These are phyloP conservation scores for Panopea generosa DNA, from an alignment of 2,888 invertebrate species.

Conservation along the genomic window DNA sequence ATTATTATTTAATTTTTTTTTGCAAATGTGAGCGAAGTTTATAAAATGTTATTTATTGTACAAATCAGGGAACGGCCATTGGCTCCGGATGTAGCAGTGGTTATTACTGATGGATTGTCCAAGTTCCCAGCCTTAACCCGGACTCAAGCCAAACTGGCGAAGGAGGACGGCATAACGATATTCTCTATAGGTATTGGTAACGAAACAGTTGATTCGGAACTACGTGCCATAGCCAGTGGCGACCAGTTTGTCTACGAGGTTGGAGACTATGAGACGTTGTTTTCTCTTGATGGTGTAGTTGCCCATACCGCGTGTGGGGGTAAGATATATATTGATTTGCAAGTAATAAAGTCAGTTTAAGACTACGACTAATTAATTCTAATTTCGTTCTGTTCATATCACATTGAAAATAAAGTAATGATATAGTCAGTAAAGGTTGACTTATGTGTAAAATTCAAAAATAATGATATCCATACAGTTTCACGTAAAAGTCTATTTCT, in stretches of 20 bases:
- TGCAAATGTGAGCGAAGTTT: no score
- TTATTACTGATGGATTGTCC: constrained; percentile 62
- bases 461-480: no score
- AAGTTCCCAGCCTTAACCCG: constrained; percentile 49
- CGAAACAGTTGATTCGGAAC: constrained; percentile 43
- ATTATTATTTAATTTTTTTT: no score
- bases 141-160: constrained; percentile 48
- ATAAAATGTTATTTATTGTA: no score
- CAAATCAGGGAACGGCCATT: constrained; percentile 50
- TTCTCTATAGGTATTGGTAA: constrained; percentile 65
- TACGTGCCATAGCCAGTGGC: constrained; percentile 48
- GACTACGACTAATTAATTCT: no score
- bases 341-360: no score
- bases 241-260: constrained; percentile 46
- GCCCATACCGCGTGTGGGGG: constrained; percentile 62
- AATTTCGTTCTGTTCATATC: no score
- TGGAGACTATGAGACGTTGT: constrained; percentile 45
- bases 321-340: no score
- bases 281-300: constrained; percentile 42
- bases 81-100: constrained; percentile 56
- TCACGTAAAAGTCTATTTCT: no score
- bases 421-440: no score
- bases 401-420: no score
- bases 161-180: constrained; percentile 52
- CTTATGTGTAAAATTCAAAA: no score